Conservation (phyloP, 2,888 invertebrate genomes). For the Cerastis leucographa region DNA sequence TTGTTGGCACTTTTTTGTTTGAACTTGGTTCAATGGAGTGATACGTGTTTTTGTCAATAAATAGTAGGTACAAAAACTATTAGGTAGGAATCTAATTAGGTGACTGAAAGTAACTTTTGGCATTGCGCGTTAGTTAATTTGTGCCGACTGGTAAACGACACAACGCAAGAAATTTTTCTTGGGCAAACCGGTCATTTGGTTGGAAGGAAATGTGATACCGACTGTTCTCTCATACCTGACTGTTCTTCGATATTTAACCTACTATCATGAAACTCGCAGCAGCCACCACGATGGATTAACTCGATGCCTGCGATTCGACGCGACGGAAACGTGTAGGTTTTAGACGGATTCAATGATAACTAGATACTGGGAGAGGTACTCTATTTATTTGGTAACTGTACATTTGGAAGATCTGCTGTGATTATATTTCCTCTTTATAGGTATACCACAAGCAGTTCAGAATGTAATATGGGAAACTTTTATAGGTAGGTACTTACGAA, state of each 20-base stretch:
- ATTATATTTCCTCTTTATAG: background rate
- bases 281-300: background rate
- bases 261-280: background rate
- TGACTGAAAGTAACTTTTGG: background rate
- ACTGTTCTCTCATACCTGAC: background rate
- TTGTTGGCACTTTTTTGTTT: conserved; percentile 18
- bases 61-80: conserved; percentile 8
- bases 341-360: background rate
- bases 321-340: background rate
- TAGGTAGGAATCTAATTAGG: background rate
- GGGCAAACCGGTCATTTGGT: background rate
- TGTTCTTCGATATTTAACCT: background rate
- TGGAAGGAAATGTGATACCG: background rate
- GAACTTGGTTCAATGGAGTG: conserved; percentile 32
- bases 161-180: background rate
- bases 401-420: background rate
- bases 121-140: background rate
- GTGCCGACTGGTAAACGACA: background rate
- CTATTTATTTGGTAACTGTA: background rate
- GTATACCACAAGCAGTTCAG: background rate
- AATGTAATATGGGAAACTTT: background rate
- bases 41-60: conserved; percentile 23
- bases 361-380: background rate
- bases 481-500: background rate
- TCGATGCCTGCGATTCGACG: background rate